A percentile compares a stretch with the other conserved stretches of the same genome.
Conservation (phyloP, 1,140 invertebrate species). For the Drosophila grimshawi region DNA sequence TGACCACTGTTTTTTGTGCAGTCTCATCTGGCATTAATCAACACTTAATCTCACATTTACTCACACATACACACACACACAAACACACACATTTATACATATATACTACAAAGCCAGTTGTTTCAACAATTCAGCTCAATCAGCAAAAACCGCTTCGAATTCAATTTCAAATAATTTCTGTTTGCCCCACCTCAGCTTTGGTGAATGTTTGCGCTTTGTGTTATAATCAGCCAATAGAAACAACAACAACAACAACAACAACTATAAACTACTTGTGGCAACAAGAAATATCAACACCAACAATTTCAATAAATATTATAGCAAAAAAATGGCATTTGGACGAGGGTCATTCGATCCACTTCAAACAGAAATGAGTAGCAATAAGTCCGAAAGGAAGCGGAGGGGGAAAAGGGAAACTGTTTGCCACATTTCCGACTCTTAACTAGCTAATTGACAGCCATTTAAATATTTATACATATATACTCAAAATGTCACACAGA, state of each 20-base stretch:
- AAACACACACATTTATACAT: too few species aligned
- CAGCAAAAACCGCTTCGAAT: slow-evolving; percentile 29
- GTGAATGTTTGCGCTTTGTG: slow-evolving; percentile 41
- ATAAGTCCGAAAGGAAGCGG: neutral
- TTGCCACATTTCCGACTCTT: slow-evolving; percentile 13
- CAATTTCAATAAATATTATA: slow-evolving; percentile 17
- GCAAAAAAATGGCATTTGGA: slow-evolving; percentile 45
- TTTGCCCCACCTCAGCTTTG: slow-evolving; percentile 1
- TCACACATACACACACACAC: neutral
- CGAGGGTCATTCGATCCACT: slow-evolving; percentile 53
- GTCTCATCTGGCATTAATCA: slow-evolving; percentile 16
- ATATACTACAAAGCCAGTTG: slow-evolving; percentile 27
- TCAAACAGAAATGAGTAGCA: slow-evolving; percentile 51
- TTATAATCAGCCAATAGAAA: slow-evolving; percentile 39
- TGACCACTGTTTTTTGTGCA: slow-evolving; percentile 3
- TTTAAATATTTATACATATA: slow-evolving; percentile 12
- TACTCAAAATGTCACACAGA: neutral
- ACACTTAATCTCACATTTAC: slow-evolving; percentile 10
- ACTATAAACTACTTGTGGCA: slow-evolving; percentile 25
- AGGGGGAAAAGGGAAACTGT: neutral
- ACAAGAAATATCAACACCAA: slow-evolving; percentile 20
- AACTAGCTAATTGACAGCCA: slow-evolving; percentile 42
- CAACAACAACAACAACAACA: slow-evolving; percentile 23
- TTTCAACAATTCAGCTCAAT: slow-evolving; percentile 45
- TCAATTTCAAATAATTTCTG: slow-evolving; percentile 50